Evolutionary conservation across 1,140 invertebrate species (phyloP).

Genomic region (Hylaeus volcanicus): DNA sequence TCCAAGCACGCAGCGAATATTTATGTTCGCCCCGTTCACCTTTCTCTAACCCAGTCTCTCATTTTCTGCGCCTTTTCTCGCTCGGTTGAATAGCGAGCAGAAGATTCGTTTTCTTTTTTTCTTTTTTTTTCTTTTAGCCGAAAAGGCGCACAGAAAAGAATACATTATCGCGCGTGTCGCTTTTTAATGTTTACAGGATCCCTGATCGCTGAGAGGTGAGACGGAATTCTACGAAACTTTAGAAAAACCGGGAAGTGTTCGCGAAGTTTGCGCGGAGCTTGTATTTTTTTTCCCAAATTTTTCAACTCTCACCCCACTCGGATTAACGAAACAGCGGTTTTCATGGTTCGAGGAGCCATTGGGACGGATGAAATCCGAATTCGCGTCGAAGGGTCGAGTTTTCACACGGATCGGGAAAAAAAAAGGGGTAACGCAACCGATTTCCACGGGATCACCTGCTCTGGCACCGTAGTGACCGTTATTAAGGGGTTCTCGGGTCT

Average conservation of each 20-base stretch:
- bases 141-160: conserved; percentile 16
- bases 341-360: neutral
- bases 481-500: neutral
- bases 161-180: conserved; percentile 26
- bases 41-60: conserved; percentile 19
- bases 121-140: neutral
- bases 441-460: conserved; percentile 45
- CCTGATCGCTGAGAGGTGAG: neutral
- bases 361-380: neutral
- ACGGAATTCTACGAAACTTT: no score
- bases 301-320: no score
- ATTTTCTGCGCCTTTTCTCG: conserved; percentile 37
- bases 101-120: neutral
- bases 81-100: no score
- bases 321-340: conserved; percentile 4
- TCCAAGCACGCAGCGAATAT: conserved; percentile 34
- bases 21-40: conserved; percentile 32
- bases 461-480: conserved; percentile 28
- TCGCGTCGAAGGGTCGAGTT: conserved; percentile 48
- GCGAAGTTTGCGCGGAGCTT: no score
- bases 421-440: conserved; percentile 31
- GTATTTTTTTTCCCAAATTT: no score
- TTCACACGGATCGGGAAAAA: conserved; percentile 62
- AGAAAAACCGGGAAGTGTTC: no score
- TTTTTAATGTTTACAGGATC: neutral